Percentiles rank a stretch among this genome's conserved stretches.
Evolutionary conservation across 2,113 vertebrate species (phyloP).

Genomic region (Grammomys surdaster): DNA sequence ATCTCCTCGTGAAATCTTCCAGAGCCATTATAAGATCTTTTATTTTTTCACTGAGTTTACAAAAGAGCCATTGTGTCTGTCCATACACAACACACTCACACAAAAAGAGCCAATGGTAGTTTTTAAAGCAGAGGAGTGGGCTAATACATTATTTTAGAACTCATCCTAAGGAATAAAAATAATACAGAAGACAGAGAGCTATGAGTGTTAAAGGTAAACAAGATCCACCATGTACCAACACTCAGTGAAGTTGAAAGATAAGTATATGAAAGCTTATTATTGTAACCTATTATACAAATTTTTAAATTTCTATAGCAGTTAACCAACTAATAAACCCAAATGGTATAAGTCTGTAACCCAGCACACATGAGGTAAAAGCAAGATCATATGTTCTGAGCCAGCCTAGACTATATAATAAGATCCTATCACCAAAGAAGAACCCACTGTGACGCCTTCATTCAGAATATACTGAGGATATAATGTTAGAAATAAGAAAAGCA

Average conservation of each 20-base stretch:
- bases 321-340: too few relatives aligned
- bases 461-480: too few relatives aligned
- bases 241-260: neutral
- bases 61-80: neutral
- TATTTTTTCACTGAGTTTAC: slow-evolving; percentile 10
- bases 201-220: neutral
- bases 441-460: too few relatives aligned
- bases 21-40: slow-evolving; percentile 18
- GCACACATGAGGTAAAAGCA: too few relatives aligned
- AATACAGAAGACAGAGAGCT: neutral
- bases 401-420: too few relatives aligned
- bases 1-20: neutral
- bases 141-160: neutral
- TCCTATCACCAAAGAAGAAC: too few relatives aligned
- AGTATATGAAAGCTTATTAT: too few relatives aligned
- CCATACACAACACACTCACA: neutral
- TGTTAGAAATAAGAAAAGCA: too few relatives aligned
- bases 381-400: too few relatives aligned
- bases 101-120: neutral
- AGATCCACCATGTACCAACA: slow-evolving; percentile 31
- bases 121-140: slow-evolving; percentile 5
- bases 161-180: slow-evolving; percentile 32
- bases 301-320: too few relatives aligned
- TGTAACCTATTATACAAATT: too few relatives aligned
- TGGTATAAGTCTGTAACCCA: too few relatives aligned